Evolutionary conservation across 2,113 vertebrate species (phyloP), one percentile per base, ranked within the genome.

Genomic region (Smithornis capensis): DNA sequence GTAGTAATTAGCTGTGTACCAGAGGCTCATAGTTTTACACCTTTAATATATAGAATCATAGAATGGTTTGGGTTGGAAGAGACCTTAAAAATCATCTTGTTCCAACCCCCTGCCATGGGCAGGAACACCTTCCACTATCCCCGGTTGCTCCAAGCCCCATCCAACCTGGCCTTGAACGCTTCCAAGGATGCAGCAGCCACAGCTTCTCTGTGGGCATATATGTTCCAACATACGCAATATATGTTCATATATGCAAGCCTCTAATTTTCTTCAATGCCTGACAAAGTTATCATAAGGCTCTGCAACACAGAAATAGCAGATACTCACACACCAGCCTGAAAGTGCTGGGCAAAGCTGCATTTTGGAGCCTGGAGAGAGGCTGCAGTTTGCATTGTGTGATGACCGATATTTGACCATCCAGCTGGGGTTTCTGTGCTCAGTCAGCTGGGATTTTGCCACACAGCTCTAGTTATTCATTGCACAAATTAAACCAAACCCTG

Each of bases 51-150:
- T 1, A 76, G 28, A 35, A 55, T 47, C 14, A 47, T 31, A 27
- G n/a, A 76, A 62, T 31, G 16, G 16, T 62, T 69, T 62, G 63
- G n/a, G 62, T 40, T 52, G 38, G 38, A 68, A 82, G n/a, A 6
- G 33, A 68, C 28, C n/a, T 25, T 60, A 40, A 55, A 35, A 25
- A 75, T 16, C 25, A 47, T 35, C 17, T 60, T 52, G 40, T 62
- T 76, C 17, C 45, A 35, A 28, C 45, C 29, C 14, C n/a, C 18
- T 68, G 45, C 29, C 53, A 19, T 0, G 0, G 16, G n/a, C 38
- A 68, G n/a, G 62, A 29, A 47, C 21, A 49, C 21, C 7, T 83
- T 83, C 31, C 25, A 22, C 25, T 31, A 47, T 9, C 21, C 14
- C 40, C 27, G 40, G 52, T 68, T 83, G 40, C 25, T 62, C 47